A percentile compares a stretch with the other conserved stretches of the same genome.
Evolutionary conservation across 2,113 vertebrate species (phyloP).

Genomic region (Callithrix jacchus): DNA sequence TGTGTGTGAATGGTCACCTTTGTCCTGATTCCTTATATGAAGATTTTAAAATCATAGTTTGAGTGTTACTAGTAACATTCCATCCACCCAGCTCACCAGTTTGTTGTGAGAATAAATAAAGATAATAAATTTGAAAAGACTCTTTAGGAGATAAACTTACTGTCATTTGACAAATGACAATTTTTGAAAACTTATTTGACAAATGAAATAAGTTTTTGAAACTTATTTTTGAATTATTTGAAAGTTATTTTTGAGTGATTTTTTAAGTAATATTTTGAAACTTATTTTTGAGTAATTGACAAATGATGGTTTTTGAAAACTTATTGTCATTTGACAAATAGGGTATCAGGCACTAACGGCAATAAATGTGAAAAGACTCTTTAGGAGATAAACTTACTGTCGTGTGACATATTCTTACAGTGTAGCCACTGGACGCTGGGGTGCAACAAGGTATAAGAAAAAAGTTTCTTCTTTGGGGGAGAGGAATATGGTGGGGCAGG

Average conservation of each 20-base stretch:
- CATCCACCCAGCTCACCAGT: not conserved
- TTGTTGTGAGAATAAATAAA: not conserved
- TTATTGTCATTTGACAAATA: too few relatives aligned
- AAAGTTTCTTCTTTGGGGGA: not conserved
- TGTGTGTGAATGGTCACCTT: not conserved
- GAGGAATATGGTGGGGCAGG: not conserved
- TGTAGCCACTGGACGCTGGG: not conserved
- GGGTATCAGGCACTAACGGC: not conserved
- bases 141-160: not conserved
- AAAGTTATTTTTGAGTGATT: too few relatives aligned
- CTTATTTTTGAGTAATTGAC: too few relatives aligned
- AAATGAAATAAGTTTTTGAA: too few relatives aligned
- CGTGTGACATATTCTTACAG: not conserved
- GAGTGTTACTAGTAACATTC: not conserved
- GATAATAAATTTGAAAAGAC: not conserved
- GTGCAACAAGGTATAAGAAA: not conserved
- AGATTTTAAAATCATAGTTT: not conserved
- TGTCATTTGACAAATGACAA: not conserved
- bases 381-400: not conserved
- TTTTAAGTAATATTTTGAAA: too few relatives aligned
- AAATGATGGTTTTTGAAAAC: too few relatives aligned
- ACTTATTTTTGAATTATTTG: too few relatives aligned
- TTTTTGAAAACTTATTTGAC: too few relatives aligned
- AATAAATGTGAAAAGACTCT: not conserved
- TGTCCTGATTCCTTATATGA: not conserved